phyloP scores from a whole-genome alignment of 2,113 vertebrate genomes.

The Cyphomyrus discorhynchus region DNA sequence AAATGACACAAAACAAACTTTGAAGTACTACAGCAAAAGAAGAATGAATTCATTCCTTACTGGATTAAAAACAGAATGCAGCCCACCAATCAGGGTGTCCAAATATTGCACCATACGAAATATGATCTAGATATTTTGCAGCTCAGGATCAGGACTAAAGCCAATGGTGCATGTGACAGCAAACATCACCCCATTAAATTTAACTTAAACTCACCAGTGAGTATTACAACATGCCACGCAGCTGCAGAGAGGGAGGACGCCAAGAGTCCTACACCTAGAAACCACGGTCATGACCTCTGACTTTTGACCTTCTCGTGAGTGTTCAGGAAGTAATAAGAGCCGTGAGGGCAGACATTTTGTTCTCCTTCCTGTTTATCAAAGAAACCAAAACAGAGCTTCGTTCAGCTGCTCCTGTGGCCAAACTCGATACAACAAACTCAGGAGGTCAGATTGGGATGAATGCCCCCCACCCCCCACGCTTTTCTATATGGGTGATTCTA shows the following conservation, averaged over 20 bases:
- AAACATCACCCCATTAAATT: background rate
- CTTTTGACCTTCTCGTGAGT: background rate
- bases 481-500: background rate
- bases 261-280: background rate
- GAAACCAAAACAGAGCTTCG: background rate
- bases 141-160: background rate
- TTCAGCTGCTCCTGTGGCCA: background rate
- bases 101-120: background rate
- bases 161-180: background rate
- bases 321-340: conserved; percentile 7
- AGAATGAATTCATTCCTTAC: background rate
- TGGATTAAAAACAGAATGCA: background rate
- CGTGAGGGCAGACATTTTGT: background rate
- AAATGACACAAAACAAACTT: background rate
- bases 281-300: conserved; percentile 3
- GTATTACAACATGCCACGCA: background rate
- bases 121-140: background rate
- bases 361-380: conserved; percentile 9
- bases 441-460: background rate
- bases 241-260: background rate
- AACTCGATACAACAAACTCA: background rate
- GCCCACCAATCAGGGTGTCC: background rate
- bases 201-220: background rate
- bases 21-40: background rate
- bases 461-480: background rate